Evolutionary conservation across 2,113 vertebrate species (phyloP), one percentile per base, ranked within the genome.

Genomic region (Psilopogon haemacephalus): DNA sequence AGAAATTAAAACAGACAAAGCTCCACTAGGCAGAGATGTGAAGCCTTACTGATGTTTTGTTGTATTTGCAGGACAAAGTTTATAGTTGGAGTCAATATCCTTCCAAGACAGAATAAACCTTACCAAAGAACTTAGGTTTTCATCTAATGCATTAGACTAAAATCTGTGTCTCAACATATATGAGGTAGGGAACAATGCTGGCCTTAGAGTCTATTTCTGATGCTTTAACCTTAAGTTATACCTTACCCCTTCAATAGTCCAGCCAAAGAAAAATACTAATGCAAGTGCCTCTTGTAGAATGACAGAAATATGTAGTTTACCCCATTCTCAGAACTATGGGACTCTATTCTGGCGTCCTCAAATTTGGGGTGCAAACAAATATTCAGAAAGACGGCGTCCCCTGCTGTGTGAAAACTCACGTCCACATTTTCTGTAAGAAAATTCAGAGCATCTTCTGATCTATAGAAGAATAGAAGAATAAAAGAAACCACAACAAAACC

Each of bases 1-100:
- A 72, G 35, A 79, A 79, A 84, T 74, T 63, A 59, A 33, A 50
- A 58, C 4, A 71, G 62, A 33, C 37, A 73, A 59, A 90, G 52
- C 10, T 0, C 0, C 0, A 3, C 9, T 8, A 65, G 17, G 19
- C 11, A 37, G 38, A 60, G 38, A 30, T 54, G n/a, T 16, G 15
- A n/a, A 60, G 19, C 7, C 27, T 75, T 72, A 69, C 23, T 65
- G 14, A 9, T 44, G 73, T 54, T 91, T 72, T 82, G 13, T 20
- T 79, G 30, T 30, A 83, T 75, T 91, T 90, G 24, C 46, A 84
- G 35, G 24, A 46, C 9, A 70, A 77, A 44, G 6, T 44, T 83
- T 67, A 44, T 40, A 90, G 21, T 28, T 88, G 37, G 44, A 40
- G 3, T 52, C 7, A 0, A 5, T 42, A 63, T 62, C 27, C 33